Base-by-base conservation (phyloP, 2,888 invertebrate species). In the Tenthredo distinguenda region DNA sequence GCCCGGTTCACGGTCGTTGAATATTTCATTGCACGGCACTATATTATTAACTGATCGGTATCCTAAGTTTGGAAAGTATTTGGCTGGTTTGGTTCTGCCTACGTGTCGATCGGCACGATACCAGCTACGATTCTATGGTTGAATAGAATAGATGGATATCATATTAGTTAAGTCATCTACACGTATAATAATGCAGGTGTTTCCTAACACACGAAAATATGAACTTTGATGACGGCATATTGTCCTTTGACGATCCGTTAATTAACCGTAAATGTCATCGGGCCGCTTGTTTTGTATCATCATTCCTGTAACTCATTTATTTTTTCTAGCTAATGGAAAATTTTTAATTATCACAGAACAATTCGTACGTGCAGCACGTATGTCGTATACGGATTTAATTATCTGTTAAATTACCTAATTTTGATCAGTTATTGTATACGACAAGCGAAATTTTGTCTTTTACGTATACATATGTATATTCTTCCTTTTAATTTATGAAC, bases 91-190 rank as follows among this genome's bases (percentile, higher is more conserved):
- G 77, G 65, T 71, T 26, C 18, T n/a, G 43, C 76, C 81, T 87
- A 88, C 87, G 88, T 87, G 87, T 85, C 85, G 81, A 85, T 79
- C 86, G 84, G 72, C 87, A 86, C 87, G 85, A 15, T 77, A 43
- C 1, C 6, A 65, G 12, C n/a, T 10, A 58, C 26, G 37, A 34
- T 40, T 43, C 40, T n/a, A 37, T n/a, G 37, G 15, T n/a, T 68
- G 15, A 31, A 34, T 68, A 34, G 6, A 34, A n/a, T 50, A 18
- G 68, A 68, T 68, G 68, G 12, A 18, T 10, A 68, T 68, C 7
- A 34, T 34, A 34, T 10, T 34, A 71, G 71, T 34, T 71, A 3
- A 37, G 6, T n/a, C 18, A 34, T 7, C 37, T 12, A 71, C 7
- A 31, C 34, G 15, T 21, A 58, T 58, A 58, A 15, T 68, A 18